These are phyloP conservation scores for Eunapius fragilis DNA, from an alignment of 37 sponge, comb jelly and placozoan genomes.

Conservation along the genomic window DNA sequence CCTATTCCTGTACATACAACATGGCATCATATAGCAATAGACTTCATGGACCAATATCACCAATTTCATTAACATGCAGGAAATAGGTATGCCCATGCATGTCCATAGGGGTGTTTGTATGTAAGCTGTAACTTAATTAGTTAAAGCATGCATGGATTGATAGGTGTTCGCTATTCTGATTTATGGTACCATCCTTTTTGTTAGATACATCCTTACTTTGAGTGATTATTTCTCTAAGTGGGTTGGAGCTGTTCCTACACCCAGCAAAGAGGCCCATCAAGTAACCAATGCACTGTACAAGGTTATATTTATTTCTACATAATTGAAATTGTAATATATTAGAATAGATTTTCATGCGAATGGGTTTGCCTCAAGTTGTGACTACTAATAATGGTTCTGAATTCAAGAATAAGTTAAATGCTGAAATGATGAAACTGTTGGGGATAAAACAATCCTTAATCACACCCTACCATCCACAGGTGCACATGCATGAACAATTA, in stretches of 20 bases:
- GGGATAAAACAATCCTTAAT: slow-evolving; percentile 18
- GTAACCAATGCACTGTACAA: slow-evolving; percentile 42
- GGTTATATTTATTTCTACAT: slow-evolving; percentile 8
- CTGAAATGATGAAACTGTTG: slow-evolving; percentile 19
- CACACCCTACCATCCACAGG: slow-evolving; percentile 41
- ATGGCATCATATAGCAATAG: slow-evolving; percentile 18
- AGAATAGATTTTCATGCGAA: slow-evolving; percentile 42
- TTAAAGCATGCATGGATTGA: no score
- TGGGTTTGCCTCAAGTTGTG: slow-evolving; percentile 32
- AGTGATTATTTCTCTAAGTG: slow-evolving; percentile 43
- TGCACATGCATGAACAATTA: background rate
- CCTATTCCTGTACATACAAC: background rate
- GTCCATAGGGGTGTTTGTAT: no score
- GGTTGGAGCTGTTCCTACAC: slow-evolving; percentile 38
- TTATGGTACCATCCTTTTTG: no score
- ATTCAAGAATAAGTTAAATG: slow-evolving; percentile 25
- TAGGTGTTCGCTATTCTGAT: no score
- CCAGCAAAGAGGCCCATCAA: slow-evolving; percentile 18
- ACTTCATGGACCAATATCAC: slow-evolving; percentile 19
- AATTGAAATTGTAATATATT: background rate
- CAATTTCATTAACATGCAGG: background rate
- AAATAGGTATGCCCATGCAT: no score
- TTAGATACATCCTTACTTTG: slow-evolving; percentile 20
- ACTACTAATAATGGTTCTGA: slow-evolving; percentile 34
- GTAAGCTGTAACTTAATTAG: no score